phyloP scores from a whole-genome alignment of 2,113 vertebrate genomes.

The Boleophthalmus pectinirostris region DNA sequence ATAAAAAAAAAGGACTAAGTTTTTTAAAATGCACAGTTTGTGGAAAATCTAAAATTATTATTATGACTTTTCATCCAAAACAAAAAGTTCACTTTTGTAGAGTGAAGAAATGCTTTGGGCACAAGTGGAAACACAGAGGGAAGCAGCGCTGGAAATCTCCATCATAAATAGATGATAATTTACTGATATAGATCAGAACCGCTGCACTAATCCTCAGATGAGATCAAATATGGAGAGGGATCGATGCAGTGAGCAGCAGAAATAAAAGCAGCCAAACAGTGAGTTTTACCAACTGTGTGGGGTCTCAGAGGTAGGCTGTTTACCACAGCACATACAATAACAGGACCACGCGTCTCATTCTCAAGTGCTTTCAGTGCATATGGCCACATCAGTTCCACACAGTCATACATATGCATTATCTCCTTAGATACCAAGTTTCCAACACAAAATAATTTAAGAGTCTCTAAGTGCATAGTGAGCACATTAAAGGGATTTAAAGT shows the following conservation, averaged over 20 bases:
- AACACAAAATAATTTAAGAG: slow-evolving; percentile 20
- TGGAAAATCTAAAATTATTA: neutral
- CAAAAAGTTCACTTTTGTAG: slow-evolving; percentile 13
- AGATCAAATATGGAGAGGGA: slow-evolving; percentile 52
- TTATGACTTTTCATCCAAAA: slow-evolving; percentile 7
- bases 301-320: slow-evolving; percentile 42
- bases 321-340: slow-evolving; percentile 35
- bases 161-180: slow-evolving; percentile 38
- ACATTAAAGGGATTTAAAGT: slow-evolving; percentile 5
- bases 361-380: slow-evolving; percentile 13
- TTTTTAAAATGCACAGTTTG: slow-evolving; percentile 1
- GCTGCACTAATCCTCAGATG: slow-evolving; percentile 25
- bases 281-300: slow-evolving; percentile 34
- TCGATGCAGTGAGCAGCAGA: slow-evolving; percentile 19
- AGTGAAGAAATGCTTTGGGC: slow-evolving; percentile 21
- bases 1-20: slow-evolving; percentile 1
- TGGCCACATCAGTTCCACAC: slow-evolving; percentile 28
- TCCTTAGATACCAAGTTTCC: slow-evolving; percentile 24
- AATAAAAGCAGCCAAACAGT: slow-evolving; percentile 5
- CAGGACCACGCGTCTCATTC: slow-evolving; percentile 7
- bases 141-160: slow-evolving; percentile 15
- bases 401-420: slow-evolving; percentile 17
- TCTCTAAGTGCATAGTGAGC: slow-evolving; percentile 15
- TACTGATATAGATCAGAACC: slow-evolving; percentile 22
- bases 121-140: slow-evolving; percentile 9